Percentiles rank a stretch among this genome's conserved stretches.
Conservation (phyloP, 2,888 invertebrate species). For the Acanthosepion pharaonis region DNA sequence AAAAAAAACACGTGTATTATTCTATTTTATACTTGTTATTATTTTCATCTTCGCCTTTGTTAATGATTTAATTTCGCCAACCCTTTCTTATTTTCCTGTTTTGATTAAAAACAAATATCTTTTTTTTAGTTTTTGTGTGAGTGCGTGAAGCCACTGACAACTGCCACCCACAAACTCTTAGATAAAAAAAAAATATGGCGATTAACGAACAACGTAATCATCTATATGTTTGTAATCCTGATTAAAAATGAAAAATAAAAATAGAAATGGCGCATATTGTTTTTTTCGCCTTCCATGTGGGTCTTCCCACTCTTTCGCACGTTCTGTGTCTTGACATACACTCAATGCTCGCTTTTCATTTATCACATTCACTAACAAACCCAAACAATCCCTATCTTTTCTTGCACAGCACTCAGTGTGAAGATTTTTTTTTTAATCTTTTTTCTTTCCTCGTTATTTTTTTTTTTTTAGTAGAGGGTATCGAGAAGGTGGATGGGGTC, state of each 20-base stretch:
- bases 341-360: background rate
- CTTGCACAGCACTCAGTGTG: background rate
- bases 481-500: background rate
- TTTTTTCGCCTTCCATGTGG: background rate
- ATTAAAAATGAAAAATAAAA: constrained; percentile 22
- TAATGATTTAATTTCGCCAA: background rate
- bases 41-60: background rate
- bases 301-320: constrained; percentile 33
- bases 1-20: background rate
- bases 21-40: background rate
- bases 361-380: background rate
- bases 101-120: background rate
- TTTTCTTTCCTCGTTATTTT: background rate
- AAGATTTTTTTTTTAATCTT: background rate
- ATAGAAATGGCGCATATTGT: background rate
- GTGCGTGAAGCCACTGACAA: background rate
- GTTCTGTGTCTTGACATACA: background rate
- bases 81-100: background rate
- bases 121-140: background rate
- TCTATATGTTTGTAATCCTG: constrained; percentile 13
- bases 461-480: background rate
- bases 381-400: background rate
- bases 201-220: constrained; percentile 14
- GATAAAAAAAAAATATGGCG: background rate
- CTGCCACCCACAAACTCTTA: background rate